Conservation (phyloP, 1,140 invertebrate genomes). For the Aleiodes sp. region DNA sequence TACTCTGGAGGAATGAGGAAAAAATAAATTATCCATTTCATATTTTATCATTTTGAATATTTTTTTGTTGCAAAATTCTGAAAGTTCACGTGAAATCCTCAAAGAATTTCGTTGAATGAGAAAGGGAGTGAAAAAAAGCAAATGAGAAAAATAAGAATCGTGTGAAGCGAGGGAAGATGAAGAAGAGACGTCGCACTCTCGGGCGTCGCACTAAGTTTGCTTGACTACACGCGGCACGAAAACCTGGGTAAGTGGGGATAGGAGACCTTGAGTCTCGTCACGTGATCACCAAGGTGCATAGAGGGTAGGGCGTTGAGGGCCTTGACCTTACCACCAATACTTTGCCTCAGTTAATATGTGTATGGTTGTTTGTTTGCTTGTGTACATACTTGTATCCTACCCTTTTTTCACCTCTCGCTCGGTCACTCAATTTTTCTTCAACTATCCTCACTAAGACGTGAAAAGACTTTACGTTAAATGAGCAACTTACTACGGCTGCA, state of each 20-base stretch:
- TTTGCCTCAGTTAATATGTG: slow-evolving; percentile 9
- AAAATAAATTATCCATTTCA: slow-evolving; percentile 21
- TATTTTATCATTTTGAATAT: too few relatives aligned
- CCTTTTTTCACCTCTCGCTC: background rate
- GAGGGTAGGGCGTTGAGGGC: slow-evolving; percentile 64
- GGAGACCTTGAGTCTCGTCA: slow-evolving; percentile 65
- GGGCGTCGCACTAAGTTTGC: slow-evolving; percentile 38
- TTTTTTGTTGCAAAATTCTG: too few relatives aligned
- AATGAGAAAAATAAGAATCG: background rate
- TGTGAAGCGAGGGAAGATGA: slow-evolving; percentile 8
- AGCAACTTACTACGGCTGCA: slow-evolving; percentile 48
- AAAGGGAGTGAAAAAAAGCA: slow-evolving; percentile 4
- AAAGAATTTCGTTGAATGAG: background rate
- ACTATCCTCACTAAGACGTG: too few relatives aligned
- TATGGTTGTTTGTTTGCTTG: slow-evolving; percentile 20
- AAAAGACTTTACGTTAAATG: slow-evolving; percentile 40
- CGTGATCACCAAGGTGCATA: slow-evolving; percentile 64
- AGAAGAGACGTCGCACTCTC: slow-evolving; percentile 3
- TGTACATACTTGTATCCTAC: slow-evolving; percentile 15
- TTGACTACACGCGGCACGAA: slow-evolving; percentile 38
- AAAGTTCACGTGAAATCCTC: too few relatives aligned
- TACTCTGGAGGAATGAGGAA: too few relatives aligned
- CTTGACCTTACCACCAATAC: slow-evolving; percentile 61
- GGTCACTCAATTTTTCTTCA: slow-evolving; percentile 8
- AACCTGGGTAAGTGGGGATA: slow-evolving; percentile 54